Evolutionary conservation across 1,140 invertebrate genomes (phyloP), one percentile per base, ranked within the genome.

Genomic region (Chironomus striatipennis): DNA sequence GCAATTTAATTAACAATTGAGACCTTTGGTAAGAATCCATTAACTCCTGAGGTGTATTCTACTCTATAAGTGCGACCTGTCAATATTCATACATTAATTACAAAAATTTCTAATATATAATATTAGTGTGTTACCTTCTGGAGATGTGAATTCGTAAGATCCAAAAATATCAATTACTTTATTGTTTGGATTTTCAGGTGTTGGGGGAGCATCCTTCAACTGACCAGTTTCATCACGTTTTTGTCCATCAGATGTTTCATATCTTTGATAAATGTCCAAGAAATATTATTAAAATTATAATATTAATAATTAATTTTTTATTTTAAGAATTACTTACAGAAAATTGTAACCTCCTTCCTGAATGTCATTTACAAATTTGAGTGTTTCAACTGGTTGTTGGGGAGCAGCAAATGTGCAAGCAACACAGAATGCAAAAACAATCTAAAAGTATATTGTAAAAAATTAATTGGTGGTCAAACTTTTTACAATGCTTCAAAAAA

Each of bases 191-290:
- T 83, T 34, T 82, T 83, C 34, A 80, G 78, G 73, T 9, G 65
- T 70, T 70, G 65, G 65, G 20, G 65, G 65, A 70, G 65, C 65
- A 70, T 84, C 83, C 67, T 79, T 80, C 15, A 84, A 57, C 47
- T 83, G 80, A 0, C 80, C 83, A 1, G 83, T 84, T 75, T 84
- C 83, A 43, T 84, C 83, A 24, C 83, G 78, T 21, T 82, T 83
- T 72, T 84, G 83, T 0, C 83, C 83, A 65, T 84, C 83, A 75
- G 83, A 84, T 70, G 84, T 82, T 74, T 84, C 83, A 74, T 84
- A 84, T 73, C 82, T 83, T 57, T 57, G 43, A 34, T n/a, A n/a
- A n/a, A n/a, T n/a, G n/a, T n/a, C n/a, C 42, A 43, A 47, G 9
- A 9, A 47, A 8, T 47, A n/a, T n/a, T n/a, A n/a, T n/a, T n/a